Evolutionary conservation across 2,113 vertebrate genomes (phyloP).

Genomic region (Asarcornis scutulata): DNA sequence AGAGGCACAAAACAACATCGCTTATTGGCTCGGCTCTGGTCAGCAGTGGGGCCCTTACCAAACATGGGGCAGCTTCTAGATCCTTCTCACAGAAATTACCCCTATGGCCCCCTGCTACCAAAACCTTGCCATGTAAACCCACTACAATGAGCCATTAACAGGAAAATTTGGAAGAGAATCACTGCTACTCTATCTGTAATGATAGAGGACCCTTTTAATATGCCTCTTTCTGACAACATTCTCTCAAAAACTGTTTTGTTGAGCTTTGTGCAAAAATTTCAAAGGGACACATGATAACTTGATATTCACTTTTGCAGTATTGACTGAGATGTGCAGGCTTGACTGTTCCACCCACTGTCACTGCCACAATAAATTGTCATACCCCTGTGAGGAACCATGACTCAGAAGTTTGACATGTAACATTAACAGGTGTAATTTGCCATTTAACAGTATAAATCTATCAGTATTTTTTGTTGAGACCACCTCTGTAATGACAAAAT

Average conservation of each 20-base stretch:
- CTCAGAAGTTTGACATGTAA: background rate
- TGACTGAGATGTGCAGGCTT: background rate
- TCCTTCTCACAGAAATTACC: too few relatives aligned
- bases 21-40: too few relatives aligned
- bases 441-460: background rate
- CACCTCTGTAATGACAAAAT: conserved; percentile 2
- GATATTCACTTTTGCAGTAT: background rate
- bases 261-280: background rate
- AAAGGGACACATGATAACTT: background rate
- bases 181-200: background rate
- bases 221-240: background rate
- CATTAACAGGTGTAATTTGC: background rate
- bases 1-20: too few relatives aligned
- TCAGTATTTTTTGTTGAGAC: background rate
- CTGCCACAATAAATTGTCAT: background rate
- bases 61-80: too few relatives aligned
- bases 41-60: too few relatives aligned
- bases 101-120: too few relatives aligned
- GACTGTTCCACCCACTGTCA: background rate
- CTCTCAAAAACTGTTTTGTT: background rate
- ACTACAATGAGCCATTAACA: background rate
- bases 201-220: background rate
- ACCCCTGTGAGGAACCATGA: background rate
- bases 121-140: too few relatives aligned
- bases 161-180: background rate